Evolutionary conservation across 2,797 vertebrate species (phyloP).

Genomic region (Pseudochirops corinnae): DNA sequence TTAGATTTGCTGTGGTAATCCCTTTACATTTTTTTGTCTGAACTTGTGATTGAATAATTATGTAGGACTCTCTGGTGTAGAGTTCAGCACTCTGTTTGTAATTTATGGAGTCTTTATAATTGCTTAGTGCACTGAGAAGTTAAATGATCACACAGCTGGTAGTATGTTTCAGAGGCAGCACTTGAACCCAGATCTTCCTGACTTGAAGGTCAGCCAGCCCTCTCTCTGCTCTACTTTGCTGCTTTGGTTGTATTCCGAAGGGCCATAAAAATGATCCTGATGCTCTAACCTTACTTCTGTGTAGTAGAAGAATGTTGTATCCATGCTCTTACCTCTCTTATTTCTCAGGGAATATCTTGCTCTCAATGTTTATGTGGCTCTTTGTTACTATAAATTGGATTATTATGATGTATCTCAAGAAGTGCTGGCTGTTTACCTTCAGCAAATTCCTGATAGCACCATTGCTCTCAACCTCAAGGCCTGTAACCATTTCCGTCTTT

Average conservation of each 20-base stretch:
- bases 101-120: not conserved
- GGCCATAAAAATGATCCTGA: constrained; percentile 13
- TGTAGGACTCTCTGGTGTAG: not conserved
- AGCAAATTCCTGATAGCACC: constrained; percentile 96
- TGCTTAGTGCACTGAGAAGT: not conserved
- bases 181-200: not conserved
- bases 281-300: constrained; percentile 28
- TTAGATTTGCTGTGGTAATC: not conserved
- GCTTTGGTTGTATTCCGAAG: constrained; percentile 8
- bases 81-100: not conserved
- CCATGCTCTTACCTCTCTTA: constrained; percentile 59
- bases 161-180: not conserved
- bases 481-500: constrained; percentile 97
- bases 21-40: not conserved
- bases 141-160: not conserved
- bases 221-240: not conserved
- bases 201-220: not conserved
- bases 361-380: constrained; percentile 97
- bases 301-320: constrained; percentile 43
- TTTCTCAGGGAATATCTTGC: constrained; percentile 93
- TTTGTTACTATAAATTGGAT: constrained; percentile 99
- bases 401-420: constrained; percentile 99
- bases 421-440: constrained; percentile 96
- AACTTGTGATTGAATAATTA: not conserved
- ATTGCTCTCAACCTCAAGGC: constrained; percentile 99